Percentiles rank a stretch among this genome's conserved stretches.
phyloP scores from a whole-genome alignment of 2,113 vertebrate genomes.

The Callaeas wilsoni region DNA sequence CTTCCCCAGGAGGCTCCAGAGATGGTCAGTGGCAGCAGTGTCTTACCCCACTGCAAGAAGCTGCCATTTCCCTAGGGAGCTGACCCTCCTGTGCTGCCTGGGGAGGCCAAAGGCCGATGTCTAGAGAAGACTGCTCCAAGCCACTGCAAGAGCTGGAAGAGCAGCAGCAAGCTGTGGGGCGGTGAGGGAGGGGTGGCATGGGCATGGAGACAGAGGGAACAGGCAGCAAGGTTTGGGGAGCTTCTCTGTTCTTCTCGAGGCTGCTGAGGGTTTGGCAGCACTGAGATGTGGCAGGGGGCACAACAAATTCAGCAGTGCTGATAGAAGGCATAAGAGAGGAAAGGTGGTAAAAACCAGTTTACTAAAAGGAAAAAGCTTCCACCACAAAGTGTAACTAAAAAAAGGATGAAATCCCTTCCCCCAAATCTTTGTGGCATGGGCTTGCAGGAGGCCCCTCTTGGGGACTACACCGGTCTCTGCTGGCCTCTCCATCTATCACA shows the following conservation, averaged over 20 bases:
- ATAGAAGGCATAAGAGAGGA: neutral
- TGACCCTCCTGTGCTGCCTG: fast-evolving
- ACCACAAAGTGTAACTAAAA: neutral
- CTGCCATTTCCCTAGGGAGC: neutral
- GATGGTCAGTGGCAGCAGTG: neutral
- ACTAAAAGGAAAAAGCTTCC: neutral
- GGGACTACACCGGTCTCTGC: neutral
- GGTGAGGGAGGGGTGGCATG: neutral
- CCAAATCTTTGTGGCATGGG: neutral
- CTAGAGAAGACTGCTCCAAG: neutral
- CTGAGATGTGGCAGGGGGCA: fast-evolving
- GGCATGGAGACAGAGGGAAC: fast-evolving
- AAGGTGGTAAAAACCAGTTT: neutral
- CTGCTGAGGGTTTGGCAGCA: neutral
- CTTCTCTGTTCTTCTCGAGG: fast-evolving
- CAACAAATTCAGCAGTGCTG: neutral
- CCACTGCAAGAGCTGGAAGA: neutral
- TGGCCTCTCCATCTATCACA: neutral
- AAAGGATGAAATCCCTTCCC: neutral
- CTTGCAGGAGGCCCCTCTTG: neutral
- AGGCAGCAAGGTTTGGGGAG: neutral
- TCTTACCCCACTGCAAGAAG: neutral
- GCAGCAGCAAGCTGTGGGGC: neutral
- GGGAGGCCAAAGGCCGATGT: neutral
- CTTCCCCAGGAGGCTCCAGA: neutral